Conservation (phyloP, 2,797 vertebrate genomes). For the Luscinia luscinia region DNA sequence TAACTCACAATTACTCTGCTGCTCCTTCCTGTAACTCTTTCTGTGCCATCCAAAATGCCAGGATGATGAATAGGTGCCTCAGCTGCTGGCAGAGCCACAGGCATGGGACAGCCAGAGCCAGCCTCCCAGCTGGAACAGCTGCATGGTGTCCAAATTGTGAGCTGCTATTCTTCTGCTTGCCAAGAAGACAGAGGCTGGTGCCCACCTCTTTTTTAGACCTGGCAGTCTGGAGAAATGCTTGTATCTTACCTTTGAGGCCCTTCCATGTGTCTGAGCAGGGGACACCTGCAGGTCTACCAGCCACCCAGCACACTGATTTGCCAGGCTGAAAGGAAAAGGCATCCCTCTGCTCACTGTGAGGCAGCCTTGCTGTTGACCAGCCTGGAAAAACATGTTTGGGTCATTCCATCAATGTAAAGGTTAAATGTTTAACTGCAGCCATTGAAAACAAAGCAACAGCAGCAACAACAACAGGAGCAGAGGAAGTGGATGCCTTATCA, state of each 20-base stretch:
- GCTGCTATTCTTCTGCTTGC: background rate
- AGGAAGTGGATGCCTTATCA: background rate
- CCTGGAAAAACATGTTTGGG: slow-evolving; percentile 33
- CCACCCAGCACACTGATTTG: background rate
- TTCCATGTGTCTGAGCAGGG: background rate
- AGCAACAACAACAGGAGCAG: background rate
- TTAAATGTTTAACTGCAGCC: slow-evolving; percentile 49
- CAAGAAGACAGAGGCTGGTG: background rate
- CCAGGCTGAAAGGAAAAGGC: background rate
- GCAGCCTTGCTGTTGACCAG: background rate
- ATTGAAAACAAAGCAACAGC: slow-evolving; percentile 38
- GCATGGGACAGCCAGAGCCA: background rate
- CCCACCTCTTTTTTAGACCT: background rate
- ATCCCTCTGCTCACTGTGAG: background rate
- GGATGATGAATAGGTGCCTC: background rate
- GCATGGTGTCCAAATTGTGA: background rate
- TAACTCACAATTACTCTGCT: background rate
- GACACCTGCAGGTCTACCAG: background rate
- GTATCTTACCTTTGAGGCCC: background rate
- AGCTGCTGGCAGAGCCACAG: background rate
- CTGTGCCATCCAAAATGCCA: background rate
- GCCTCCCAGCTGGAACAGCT: background rate
- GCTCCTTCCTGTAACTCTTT: slow-evolving; percentile 4
- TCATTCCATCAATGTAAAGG: slow-evolving; percentile 26
- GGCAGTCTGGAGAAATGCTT: background rate